Conservation (phyloP, 2,888 invertebrate genomes). For the Cenopis cana region DNA sequence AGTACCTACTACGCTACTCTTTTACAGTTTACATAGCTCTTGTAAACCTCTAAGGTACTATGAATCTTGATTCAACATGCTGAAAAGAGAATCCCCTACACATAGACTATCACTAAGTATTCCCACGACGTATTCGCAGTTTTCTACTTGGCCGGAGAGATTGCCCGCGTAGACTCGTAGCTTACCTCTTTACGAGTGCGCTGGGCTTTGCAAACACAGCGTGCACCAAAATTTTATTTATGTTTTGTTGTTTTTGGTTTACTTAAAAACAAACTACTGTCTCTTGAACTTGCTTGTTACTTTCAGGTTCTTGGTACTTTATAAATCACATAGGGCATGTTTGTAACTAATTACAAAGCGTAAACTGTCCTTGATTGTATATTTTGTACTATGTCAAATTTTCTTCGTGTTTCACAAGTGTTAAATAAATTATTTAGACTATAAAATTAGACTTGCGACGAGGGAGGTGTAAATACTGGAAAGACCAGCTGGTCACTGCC, state of each 20-base stretch:
- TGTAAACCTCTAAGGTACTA: conserved; percentile 18
- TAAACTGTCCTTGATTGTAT: not conserved
- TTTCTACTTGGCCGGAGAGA: conserved; percentile 9
- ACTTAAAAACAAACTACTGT: not conserved
- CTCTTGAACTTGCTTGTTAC: not conserved
- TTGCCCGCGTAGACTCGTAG: conserved; percentile 7
- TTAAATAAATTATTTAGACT: conserved; percentile 35
- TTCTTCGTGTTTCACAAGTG: conserved; percentile 13
- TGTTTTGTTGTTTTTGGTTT: not conserved
- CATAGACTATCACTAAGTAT: conserved; percentile 27
- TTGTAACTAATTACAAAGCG: not conserved
- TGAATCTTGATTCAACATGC: conserved; percentile 22
- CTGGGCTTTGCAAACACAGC: not conserved
- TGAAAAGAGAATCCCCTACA: conserved; percentile 27
- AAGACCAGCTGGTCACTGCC: conserved; percentile 80
- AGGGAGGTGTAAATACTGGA: conserved; percentile 49
- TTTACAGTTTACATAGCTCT: not conserved
- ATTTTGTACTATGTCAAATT: conserved; percentile 9
- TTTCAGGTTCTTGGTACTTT: not conserved
- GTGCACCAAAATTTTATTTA: not conserved
- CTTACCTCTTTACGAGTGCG: not conserved
- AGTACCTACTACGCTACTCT: not conserved
- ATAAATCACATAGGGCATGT: not conserved
- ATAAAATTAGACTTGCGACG: conserved; percentile 11
- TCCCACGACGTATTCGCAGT: conserved; percentile 26